phyloP scores from a whole-genome alignment of 2,113 vertebrate genomes.

The Sinocyclocheilus anophthalmus region DNA sequence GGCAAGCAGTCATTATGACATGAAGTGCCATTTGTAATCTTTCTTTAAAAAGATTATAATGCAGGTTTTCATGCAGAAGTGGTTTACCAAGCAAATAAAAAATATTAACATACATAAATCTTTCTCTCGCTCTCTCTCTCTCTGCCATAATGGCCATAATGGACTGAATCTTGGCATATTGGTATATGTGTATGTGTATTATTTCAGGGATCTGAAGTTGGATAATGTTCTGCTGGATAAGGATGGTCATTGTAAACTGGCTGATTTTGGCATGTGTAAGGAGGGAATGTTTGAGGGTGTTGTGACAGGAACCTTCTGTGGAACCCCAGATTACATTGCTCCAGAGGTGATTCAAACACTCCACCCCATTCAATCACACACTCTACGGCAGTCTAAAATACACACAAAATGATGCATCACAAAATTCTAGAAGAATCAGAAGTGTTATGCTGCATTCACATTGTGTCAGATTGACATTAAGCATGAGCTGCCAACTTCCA shows the following conservation, averaged over 20 bases:
- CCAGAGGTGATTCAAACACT: conserved; percentile 83
- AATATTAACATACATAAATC: no score
- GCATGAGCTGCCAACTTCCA: background rate
- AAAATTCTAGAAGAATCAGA: conserved; percentile 11
- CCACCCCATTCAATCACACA: background rate
- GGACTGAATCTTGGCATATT: no score
- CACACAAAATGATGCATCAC: background rate
- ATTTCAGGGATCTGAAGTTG: conserved; percentile 90
- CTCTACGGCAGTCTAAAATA: background rate
- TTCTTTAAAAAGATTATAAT: no score
- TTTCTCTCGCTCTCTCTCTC: no score
- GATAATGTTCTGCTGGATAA: conserved; percentile 95
- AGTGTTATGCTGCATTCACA: background rate
- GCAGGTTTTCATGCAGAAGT: no score
- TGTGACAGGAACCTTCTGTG: conserved; percentile 92
- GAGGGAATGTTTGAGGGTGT: conserved; percentile 88
- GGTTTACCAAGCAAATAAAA: no score
- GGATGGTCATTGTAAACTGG: conserved; percentile 97
- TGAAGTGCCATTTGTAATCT: no score
- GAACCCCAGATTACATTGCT: conserved; percentile 87
- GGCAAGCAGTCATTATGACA: no score
- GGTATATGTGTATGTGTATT: no score
- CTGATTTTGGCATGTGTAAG: conserved; percentile 99
- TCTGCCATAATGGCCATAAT: no score
- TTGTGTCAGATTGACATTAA: background rate